Evolutionary conservation across 2,113 vertebrate species (phyloP).

Genomic region (Tyto alba): DNA sequence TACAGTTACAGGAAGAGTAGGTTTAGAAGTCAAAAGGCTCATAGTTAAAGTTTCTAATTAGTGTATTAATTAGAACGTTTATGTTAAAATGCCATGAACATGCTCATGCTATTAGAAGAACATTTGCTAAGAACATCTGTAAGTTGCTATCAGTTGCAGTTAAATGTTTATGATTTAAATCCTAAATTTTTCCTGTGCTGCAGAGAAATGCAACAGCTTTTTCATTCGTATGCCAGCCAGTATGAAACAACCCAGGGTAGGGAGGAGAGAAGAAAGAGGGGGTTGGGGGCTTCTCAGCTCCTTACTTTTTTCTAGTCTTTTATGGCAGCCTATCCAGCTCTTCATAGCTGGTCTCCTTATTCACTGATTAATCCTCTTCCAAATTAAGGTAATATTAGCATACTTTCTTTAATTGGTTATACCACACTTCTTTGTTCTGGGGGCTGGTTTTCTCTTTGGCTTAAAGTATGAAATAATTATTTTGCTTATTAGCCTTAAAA

Average conservation of each 20-base stretch:
- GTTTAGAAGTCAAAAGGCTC: neutral
- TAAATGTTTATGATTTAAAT: neutral
- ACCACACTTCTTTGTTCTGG: conserved; percentile 21
- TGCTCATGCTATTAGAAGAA: neutral
- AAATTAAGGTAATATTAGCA: conserved; percentile 9
- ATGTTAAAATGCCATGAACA: accelerated
- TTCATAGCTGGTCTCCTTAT: neutral
- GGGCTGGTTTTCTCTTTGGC: neutral
- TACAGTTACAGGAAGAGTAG: neutral
- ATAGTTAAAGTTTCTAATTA: neutral
- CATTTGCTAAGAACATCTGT: neutral
- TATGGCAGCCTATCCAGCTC: neutral
- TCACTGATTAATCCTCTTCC: neutral
- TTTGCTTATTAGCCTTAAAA: conserved; percentile 48
- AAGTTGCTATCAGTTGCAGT: neutral
- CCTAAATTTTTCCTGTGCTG: neutral
- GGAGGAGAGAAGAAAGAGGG: neutral
- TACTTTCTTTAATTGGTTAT: conserved; percentile 4
- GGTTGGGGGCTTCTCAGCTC: neutral
- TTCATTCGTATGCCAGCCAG: neutral
- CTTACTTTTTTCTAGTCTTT: neutral
- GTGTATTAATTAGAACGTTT: neutral
- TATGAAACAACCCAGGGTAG: neutral
- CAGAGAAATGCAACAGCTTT: neutral
- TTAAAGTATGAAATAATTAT: conserved; percentile 35